These are phyloP conservation scores for Macrotis lagotis DNA, from an alignment of 2,113 vertebrate genomes.

Conservation along the genomic window DNA sequence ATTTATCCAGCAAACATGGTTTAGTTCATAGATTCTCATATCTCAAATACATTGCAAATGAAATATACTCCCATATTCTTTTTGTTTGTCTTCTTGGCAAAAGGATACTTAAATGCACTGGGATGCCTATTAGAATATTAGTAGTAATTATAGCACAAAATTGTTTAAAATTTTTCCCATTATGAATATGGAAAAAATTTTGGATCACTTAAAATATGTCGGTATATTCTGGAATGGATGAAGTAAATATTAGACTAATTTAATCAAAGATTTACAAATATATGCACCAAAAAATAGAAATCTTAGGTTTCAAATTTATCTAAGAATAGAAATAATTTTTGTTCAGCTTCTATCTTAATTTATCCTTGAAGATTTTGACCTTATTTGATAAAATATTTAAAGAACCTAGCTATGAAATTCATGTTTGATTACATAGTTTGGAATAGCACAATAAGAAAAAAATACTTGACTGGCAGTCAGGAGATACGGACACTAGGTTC, in stretches of 20 bases:
- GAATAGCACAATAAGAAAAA: neutral
- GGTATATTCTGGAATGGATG: neutral
- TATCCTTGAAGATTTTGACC: neutral
- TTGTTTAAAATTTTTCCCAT: neutral
- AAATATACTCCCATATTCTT: too few relatives aligned
- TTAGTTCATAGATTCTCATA: neutral
- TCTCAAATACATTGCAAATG: neutral
- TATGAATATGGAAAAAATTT: neutral
- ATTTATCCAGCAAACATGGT: neutral
- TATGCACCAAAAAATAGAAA: neutral
- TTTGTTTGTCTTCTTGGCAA: neutral
- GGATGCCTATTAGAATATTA: neutral
- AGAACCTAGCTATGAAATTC: neutral
- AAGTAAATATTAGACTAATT: neutral
- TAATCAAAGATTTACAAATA: neutral
- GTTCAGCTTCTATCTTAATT: neutral
- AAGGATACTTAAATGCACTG: neutral
- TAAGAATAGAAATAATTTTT: neutral
- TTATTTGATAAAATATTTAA: neutral
- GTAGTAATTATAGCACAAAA: neutral
- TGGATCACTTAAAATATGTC: neutral
- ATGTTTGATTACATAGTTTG: neutral
- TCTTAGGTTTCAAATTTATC: neutral
- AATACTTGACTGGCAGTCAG: neutral
- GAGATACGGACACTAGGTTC: neutral